These are phyloP conservation scores for Cephus runcator DNA, from an alignment of 2,888 invertebrate species.

Conservation along the genomic window DNA sequence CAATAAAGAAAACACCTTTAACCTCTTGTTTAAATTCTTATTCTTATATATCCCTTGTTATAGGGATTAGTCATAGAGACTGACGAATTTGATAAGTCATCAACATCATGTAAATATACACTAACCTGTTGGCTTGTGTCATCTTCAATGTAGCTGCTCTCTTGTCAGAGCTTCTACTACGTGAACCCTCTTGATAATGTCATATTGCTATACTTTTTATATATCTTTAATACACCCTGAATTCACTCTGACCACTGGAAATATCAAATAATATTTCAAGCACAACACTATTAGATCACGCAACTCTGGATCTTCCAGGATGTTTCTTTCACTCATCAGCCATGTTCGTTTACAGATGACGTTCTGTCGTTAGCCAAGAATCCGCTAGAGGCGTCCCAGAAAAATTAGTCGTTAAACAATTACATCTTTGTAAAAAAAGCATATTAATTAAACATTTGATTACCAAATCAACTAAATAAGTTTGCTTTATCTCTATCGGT, in stretches of 20 bases:
- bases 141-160: conserved; percentile 33
- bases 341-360: background rate
- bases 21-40: background rate
- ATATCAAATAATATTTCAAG: background rate
- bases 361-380: background rate
- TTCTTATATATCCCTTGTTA: conserved; percentile 28
- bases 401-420: background rate
- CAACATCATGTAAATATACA: conserved; percentile 37
- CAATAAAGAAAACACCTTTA: conserved; percentile 3
- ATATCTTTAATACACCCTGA: background rate
- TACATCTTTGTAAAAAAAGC: background rate
- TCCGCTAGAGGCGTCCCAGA: background rate
- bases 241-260: background rate
- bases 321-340: background rate
- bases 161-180: background rate
- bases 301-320: background rate
- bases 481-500: background rate
- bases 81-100: conserved; percentile 28
- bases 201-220: background rate
- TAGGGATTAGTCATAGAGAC: background rate
- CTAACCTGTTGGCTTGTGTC: conserved; percentile 61
- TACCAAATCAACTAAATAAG: background rate
- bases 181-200: background rate
- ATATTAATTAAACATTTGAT: background rate
- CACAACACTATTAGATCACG: background rate